Evolutionary conservation across 2,797 vertebrate species (phyloP), one percentile per base, ranked within the genome.

Genomic region (Sebastes nivosus): DNA sequence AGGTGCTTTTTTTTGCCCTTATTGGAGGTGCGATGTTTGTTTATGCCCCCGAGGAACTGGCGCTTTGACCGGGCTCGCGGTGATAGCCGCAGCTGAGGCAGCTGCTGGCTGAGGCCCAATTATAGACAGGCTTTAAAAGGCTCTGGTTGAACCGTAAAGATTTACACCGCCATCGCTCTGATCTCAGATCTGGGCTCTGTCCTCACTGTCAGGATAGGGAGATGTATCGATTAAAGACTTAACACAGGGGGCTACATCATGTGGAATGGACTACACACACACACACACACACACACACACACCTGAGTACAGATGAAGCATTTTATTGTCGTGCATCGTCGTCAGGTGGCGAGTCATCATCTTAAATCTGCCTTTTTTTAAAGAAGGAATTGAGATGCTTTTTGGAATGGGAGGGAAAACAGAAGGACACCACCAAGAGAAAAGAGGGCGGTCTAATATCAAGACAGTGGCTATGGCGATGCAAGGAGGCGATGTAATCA

Each of bases 191-290:
- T 94, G 92, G 85, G 93, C 92, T 94, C 92, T 94, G 95, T 95
- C 94, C 94, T 89, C 88, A 86, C 94, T 94, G 95, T 94, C 94
- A 94, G 94, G 91, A 88, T 85, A 91, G 92, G 91, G 91, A 95
- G 95, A 96, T 95, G 94, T 94, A 96, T 96, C 91, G 96, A 96
- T 96, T 95, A 96, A 95, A 94, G 95, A 94, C 94, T 96, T 96
- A 95, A 93, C 94, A 93, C 91, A 16, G 84, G 85, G 83, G 93
- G 90, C 92, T 94, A 89, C 92, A 93, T 94, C 93, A 92, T 89
- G 91, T 88, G 89, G 89, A 92, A 92, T 87, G 83, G 88, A 84
- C 90, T 83, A 14, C 83, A 50, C 77, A 32, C 58, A 32, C 46
- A 73, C 58, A 63, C 69, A 64, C 32, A 11, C 55, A 30, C 29